A percentile compares a stretch with the other conserved stretches of the same genome.
Evolutionary conservation across 2,888 invertebrate species (phyloP).

Genomic region (Temnothorax rugatulus): DNA sequence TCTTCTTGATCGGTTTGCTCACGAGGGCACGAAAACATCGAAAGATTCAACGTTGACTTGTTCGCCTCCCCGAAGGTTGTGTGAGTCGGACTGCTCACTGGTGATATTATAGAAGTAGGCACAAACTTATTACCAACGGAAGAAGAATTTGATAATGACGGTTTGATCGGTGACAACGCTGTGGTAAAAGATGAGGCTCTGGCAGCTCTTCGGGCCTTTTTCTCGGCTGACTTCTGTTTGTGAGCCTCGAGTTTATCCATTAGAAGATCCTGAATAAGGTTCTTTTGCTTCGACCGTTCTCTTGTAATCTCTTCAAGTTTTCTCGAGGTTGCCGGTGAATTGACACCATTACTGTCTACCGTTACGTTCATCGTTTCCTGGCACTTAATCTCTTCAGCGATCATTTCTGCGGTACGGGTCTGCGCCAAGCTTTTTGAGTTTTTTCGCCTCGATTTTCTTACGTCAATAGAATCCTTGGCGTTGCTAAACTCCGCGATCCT

Average conservation of each 20-base stretch:
- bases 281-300: conserved; percentile 94
- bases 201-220: conserved; percentile 88
- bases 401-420: conserved; percentile 87
- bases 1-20: conserved; percentile 9
- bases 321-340: conserved; percentile 88
- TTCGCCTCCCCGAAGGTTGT: conserved; percentile 80
- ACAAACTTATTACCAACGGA: conserved; percentile 68
- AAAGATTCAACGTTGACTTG: conserved; percentile 69
- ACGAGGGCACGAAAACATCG: neutral
- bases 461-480: conserved; percentile 90
- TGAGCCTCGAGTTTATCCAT: conserved; percentile 92
- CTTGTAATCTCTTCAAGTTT: conserved; percentile 93
- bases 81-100: conserved; percentile 75
- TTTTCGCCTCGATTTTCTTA: conserved; percentile 88
- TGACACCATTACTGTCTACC: conserved; percentile 81
- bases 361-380: conserved; percentile 78
- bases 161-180: conserved; percentile 66
- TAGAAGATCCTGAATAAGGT: conserved; percentile 93
- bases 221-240: conserved; percentile 89
- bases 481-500: conserved; percentile 91
- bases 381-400: conserved; percentile 86
- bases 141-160: conserved; percentile 31
- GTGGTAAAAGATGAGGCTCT: conserved; percentile 86
- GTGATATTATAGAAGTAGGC: conserved; percentile 77
- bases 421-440: conserved; percentile 86